Conservation (phyloP, 2,113 vertebrate genomes). For the Hystrix cristata region DNA sequence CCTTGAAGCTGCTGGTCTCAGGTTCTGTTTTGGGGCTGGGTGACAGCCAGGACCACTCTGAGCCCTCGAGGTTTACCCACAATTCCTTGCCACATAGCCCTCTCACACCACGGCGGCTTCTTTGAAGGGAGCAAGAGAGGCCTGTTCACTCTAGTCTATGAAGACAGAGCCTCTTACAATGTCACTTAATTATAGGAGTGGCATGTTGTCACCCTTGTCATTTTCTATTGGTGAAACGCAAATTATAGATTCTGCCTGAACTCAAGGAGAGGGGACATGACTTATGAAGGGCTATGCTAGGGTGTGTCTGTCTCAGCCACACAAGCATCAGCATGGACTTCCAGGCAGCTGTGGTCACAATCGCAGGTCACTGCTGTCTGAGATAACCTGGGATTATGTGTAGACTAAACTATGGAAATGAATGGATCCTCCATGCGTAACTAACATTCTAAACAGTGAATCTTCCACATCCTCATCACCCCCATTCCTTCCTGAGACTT, state of each 20-base stretch:
- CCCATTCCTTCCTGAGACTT: background rate
- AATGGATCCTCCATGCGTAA: background rate
- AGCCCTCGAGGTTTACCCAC: background rate
- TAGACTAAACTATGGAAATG: background rate
- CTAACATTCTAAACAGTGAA: background rate
- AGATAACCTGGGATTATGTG: background rate
- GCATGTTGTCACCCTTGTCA: background rate
- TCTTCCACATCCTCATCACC: background rate
- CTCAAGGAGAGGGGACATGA: background rate
- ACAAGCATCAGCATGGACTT: background rate
- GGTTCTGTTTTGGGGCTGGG: background rate
- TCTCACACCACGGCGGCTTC: background rate
- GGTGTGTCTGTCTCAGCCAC: background rate
- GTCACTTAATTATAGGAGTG: constrained; percentile 16
- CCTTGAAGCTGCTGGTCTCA: background rate
- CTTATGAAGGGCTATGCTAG: background rate
- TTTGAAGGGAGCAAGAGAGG: background rate
- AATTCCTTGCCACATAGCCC: background rate
- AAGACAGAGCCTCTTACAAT: background rate
- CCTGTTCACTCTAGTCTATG: background rate
- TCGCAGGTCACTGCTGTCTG: background rate
- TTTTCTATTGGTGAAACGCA: constrained; percentile 43
- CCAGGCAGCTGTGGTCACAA: background rate
- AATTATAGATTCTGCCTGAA: background rate
- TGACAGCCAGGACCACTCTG: background rate